phyloP scores from a whole-genome alignment of 1,140 invertebrate genomes.

The Maniola jurtina region DNA sequence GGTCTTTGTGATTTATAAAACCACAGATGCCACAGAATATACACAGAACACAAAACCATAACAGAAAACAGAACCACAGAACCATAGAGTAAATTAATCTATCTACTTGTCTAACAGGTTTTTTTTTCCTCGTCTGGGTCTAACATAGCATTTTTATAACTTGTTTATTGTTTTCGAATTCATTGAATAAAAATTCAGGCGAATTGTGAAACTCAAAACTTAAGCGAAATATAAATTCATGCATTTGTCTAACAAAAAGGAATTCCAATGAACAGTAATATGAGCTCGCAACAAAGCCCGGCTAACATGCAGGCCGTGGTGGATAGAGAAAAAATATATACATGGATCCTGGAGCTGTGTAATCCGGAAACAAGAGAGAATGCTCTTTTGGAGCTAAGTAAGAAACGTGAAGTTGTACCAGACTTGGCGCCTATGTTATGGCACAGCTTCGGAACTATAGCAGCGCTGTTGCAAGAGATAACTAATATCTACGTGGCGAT shows the following conservation, averaged over 20 bases:
- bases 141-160: too few species aligned
- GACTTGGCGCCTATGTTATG: slow-evolving; percentile 98
- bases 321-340: slow-evolving; percentile 85
- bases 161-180: too few species aligned
- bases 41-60: too few species aligned
- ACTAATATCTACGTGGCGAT: slow-evolving; percentile 99
- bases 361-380: slow-evolving; percentile 97
- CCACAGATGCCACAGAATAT: too few species aligned
- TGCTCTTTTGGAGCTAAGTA: slow-evolving; percentile 97
- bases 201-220: not conserved
- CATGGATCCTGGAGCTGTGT: slow-evolving; percentile 97
- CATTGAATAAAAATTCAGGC: not conserved
- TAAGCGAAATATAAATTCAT: not conserved
- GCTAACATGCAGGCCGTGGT: slow-evolving; percentile 68
- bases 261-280: slow-evolving; percentile 47
- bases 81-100: too few species aligned
- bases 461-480: slow-evolving; percentile 95
- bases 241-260: slow-evolving; percentile 1
- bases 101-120: too few species aligned
- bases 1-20: too few species aligned
- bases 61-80: too few species aligned
- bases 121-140: too few species aligned
- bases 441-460: slow-evolving; percentile 99
- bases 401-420: slow-evolving; percentile 97
- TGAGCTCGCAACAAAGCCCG: slow-evolving; percentile 72